phyloP scores from a whole-genome alignment of 2,797 vertebrate genomes.

The Periparus ater region DNA sequence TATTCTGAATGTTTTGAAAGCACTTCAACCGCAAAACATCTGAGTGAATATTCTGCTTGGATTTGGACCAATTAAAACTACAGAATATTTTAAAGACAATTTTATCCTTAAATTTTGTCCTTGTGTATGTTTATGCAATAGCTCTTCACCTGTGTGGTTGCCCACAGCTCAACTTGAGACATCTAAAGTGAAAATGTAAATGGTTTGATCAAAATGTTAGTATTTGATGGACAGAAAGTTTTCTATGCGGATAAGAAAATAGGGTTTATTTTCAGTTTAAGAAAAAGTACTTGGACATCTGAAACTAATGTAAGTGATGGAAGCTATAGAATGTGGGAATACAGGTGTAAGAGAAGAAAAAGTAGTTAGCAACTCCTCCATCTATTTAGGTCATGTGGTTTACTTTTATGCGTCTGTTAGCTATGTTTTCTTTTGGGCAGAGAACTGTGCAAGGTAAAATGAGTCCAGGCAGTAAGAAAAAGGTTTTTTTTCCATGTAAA shows the following conservation, averaged over 20 bases:
- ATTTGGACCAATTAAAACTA: not conserved
- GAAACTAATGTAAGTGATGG: not conserved
- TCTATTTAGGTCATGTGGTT: slow-evolving; percentile 12
- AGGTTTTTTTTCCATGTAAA: slow-evolving; percentile 33
- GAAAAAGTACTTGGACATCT: not conserved
- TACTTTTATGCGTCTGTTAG: not conserved
- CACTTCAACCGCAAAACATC: not conserved
- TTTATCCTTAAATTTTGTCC: not conserved
- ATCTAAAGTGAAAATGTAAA: not conserved
- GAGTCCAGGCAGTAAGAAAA: slow-evolving; percentile 5
- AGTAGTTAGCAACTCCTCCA: not conserved
- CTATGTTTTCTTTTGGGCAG: slow-evolving; percentile 18
- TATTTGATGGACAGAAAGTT: not conserved
- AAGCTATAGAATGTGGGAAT: not conserved
- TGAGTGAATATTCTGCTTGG: not conserved
- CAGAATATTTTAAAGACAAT: not conserved
- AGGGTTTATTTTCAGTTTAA: not conserved
- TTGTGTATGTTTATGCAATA: not conserved
- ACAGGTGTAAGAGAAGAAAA: not conserved
- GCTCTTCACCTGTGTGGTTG: not conserved
- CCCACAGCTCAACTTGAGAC: not conserved
- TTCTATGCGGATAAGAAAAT: not conserved
- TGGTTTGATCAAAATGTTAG: not conserved
- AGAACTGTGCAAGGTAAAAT: slow-evolving; percentile 12
- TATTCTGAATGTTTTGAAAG: slow-evolving; percentile 1